Conservation (phyloP, 2,888 invertebrate species). For the Drosophila imparisetae region DNA sequence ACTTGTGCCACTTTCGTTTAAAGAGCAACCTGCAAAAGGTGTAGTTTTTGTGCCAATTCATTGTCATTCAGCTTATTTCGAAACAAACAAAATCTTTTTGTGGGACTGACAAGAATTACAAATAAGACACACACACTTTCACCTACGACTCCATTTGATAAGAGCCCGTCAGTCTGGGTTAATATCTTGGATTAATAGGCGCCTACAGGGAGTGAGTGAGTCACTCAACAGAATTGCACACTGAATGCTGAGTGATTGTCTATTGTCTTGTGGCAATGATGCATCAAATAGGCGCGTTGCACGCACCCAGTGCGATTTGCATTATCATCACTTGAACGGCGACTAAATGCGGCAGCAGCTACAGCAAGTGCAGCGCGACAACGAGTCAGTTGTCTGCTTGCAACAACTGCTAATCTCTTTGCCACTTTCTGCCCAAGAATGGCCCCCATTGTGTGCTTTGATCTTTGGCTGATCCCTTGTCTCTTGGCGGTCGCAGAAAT, state of each 20-base stretch:
- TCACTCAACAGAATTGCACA: conserved; percentile 31
- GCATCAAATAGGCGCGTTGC: conserved; percentile 62
- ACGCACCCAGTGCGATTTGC: conserved; percentile 56
- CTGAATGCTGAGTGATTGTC: conserved; percentile 32
- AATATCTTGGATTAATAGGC: conserved; percentile 38
- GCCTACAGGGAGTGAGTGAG: conserved; percentile 18
- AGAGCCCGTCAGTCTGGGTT: not conserved
- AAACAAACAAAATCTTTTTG: conserved; percentile 11
- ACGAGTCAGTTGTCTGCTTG: not conserved
- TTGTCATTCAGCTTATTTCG: conserved; percentile 51
- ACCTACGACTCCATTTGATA: conserved; percentile 2
- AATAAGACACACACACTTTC: conserved; percentile 1
- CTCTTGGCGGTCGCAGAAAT: conserved; percentile 12
- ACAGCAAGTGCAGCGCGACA: conserved; percentile 35
- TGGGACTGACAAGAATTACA: not conserved
- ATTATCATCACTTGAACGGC: conserved; percentile 44
- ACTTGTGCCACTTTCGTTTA: not conserved
- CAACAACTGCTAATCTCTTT: conserved; percentile 46
- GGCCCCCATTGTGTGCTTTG: conserved; percentile 66
- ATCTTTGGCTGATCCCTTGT: conserved; percentile 40
- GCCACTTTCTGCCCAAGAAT: conserved; percentile 55
- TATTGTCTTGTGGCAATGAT: conserved; percentile 60
- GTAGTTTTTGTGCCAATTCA: conserved; percentile 59
- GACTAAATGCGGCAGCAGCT: conserved; percentile 5
- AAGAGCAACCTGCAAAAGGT: not conserved